Conservation (phyloP, 1,140 invertebrate genomes). For the Eulimnadia texana region DNA sequence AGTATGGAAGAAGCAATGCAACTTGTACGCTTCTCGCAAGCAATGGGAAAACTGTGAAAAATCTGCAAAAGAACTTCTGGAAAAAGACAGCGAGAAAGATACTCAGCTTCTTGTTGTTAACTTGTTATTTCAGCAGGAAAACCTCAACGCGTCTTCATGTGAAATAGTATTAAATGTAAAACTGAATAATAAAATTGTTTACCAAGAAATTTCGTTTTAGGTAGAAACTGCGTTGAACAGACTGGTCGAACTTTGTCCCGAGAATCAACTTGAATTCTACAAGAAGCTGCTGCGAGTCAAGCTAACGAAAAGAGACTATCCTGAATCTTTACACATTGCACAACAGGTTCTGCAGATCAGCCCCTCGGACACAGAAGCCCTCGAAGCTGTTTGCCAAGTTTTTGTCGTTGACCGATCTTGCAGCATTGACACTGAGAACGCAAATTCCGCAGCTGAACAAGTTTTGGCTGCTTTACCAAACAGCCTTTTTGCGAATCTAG, state of each 20-base stretch:
- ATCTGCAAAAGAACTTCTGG: background rate
- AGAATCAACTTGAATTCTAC: background rate
- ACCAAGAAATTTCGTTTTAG: background rate
- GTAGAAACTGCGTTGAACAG: background rate
- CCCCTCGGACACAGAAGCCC: background rate
- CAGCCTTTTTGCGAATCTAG: background rate
- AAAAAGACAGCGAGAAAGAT: background rate
- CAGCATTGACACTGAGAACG: background rate
- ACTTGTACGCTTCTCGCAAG: background rate
- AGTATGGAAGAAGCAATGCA: constrained; percentile 3
- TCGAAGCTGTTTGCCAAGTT: background rate
- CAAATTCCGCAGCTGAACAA: background rate
- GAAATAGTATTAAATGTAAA: background rate
- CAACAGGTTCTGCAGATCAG: background rate
- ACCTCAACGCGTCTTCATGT: background rate
- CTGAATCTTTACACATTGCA: background rate
- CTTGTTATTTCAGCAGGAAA: constrained; percentile 2
- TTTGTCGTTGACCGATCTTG: background rate
- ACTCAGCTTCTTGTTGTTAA: background rate
- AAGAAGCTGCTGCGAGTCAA: background rate
- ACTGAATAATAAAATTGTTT: too few relatives aligned
- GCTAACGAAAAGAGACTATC: background rate
- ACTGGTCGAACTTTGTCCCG: background rate
- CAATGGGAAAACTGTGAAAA: background rate
- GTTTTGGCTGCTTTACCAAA: background rate